phyloP scores from a whole-genome alignment of 2,888 invertebrate genomes.

The Plagiodera versicolora region DNA sequence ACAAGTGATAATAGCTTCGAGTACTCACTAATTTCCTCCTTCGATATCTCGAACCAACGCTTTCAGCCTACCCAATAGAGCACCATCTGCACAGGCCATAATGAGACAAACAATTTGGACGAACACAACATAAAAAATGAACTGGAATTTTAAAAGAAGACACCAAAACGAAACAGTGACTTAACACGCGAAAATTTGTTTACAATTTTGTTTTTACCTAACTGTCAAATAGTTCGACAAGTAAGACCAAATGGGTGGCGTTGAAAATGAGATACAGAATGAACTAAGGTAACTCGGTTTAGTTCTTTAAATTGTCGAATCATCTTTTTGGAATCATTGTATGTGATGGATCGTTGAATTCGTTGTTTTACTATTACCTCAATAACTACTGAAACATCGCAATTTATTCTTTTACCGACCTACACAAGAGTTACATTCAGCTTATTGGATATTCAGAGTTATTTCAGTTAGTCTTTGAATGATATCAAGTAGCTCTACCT shows the following conservation, averaged over 20 bases:
- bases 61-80: slow-evolving; percentile 20
- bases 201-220: slow-evolving; percentile 24
- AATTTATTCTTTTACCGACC: too few relatives aligned
- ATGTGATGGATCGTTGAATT: too few relatives aligned
- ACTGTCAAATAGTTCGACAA: background rate
- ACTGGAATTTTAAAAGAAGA: slow-evolving; percentile 27
- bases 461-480: background rate
- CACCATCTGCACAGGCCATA: slow-evolving; percentile 26
- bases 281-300: background rate
- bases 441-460: background rate
- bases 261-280: background rate
- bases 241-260: background rate
- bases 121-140: slow-evolving; percentile 18
- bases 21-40: slow-evolving; percentile 13
- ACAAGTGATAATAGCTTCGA: too few relatives aligned
- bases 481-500: too few relatives aligned
- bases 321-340: too few relatives aligned
- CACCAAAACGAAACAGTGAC: slow-evolving; percentile 20
- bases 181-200: slow-evolving; percentile 26
- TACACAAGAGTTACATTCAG: background rate
- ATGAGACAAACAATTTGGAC: slow-evolving; percentile 26
- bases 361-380: background rate
- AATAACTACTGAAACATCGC: background rate
- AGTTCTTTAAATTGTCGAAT: too few relatives aligned
- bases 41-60: slow-evolving; percentile 24